phyloP scores from a whole-genome alignment of 2,113 vertebrate species.

The Scopus umbretta region DNA sequence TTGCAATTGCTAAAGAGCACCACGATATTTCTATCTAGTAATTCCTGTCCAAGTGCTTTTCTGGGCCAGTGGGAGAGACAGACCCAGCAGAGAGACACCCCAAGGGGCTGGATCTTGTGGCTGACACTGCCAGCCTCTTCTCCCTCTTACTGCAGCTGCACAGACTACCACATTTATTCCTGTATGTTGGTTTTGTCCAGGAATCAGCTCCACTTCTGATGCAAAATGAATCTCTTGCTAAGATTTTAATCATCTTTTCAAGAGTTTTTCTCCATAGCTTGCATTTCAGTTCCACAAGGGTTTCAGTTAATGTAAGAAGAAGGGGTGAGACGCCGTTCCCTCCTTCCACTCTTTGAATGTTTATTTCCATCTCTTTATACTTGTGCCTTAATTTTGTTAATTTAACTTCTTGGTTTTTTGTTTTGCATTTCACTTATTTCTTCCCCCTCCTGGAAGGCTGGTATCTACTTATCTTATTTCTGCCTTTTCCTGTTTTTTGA shows the following conservation, averaged over 20 bases:
- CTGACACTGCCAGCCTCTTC: neutral
- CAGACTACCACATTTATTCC: neutral
- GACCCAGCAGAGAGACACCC: neutral
- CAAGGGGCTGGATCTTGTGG: neutral
- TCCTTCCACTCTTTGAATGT: neutral
- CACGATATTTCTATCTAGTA: neutral
- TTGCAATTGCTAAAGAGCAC: fast-evolving
- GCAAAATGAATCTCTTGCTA: neutral
- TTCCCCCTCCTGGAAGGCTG: neutral
- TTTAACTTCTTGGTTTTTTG: neutral
- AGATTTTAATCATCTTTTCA: neutral
- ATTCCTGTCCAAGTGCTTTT: neutral
- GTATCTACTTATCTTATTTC: neutral
- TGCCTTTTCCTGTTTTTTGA: neutral
- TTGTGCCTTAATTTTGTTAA: neutral
- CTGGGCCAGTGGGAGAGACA: neutral
- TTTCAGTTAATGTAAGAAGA: neutral
- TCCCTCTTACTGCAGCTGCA: neutral
- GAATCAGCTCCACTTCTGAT: neutral
- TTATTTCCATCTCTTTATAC: neutral
- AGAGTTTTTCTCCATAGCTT: neutral
- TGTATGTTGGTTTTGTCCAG: fast-evolving
- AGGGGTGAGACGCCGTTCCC: neutral
- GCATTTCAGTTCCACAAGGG: neutral
- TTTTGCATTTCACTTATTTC: neutral